phyloP scores from a whole-genome alignment of 2,113 vertebrate species.

The Lepus timidus region DNA sequence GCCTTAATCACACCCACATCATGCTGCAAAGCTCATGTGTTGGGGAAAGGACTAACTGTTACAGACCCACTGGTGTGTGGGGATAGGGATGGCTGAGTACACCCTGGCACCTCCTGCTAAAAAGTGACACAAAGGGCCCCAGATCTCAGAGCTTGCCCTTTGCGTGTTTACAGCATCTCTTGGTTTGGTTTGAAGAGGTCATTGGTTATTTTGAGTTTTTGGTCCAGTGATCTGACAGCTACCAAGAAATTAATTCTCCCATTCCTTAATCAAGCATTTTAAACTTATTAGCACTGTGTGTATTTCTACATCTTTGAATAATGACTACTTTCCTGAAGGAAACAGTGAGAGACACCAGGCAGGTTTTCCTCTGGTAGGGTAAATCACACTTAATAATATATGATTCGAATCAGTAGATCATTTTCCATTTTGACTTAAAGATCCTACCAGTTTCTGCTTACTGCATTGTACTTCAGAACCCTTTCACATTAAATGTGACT shows the following conservation, averaged over 20 bases:
- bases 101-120: conserved; percentile 67
- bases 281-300: not conserved
- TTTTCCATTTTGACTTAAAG: conserved; percentile 74
- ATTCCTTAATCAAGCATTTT: conserved; percentile 66
- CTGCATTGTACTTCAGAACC: conserved; percentile 76
- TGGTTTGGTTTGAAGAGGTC: conserved; percentile 70
- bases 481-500: conserved; percentile 74
- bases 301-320: conserved; percentile 3
- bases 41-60: conserved; percentile 68
- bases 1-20: conserved; percentile 84
- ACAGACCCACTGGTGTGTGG: conserved; percentile 65
- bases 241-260: conserved; percentile 73
- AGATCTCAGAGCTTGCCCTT: conserved; percentile 62
- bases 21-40: conserved; percentile 82
- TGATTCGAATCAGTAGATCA: conserved; percentile 67
- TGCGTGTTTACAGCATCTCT: conserved; percentile 64
- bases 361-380: conserved; percentile 70
- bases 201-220: conserved; percentile 65
- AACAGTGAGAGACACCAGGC: conserved; percentile 70
- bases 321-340: conserved; percentile 64
- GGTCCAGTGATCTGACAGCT: conserved; percentile 72
- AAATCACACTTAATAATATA: not conserved
- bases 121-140: not conserved
- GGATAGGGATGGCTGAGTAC: not conserved
- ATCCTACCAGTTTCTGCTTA: conserved; percentile 79